A percentile compares a stretch with the other conserved stretches of the same genome.
phyloP scores from a whole-genome alignment of 2,888 invertebrate genomes.

The Itoplectis maculator region DNA sequence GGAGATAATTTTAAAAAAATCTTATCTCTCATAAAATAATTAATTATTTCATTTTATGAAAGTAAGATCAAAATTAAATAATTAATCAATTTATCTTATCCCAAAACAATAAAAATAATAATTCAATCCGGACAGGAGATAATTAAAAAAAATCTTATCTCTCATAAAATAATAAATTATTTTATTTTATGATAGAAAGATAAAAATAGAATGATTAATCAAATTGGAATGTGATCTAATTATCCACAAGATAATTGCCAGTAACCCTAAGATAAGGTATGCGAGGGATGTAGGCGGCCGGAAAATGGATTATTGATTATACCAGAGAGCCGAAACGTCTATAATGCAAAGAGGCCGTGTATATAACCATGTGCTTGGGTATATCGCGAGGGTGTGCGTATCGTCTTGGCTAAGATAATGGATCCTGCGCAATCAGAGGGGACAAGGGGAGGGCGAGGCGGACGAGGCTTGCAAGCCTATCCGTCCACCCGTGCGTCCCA shows the following conservation, averaged over 20 bases:
- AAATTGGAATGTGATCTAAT: no score
- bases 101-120: no score
- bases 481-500: neutral
- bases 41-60: neutral
- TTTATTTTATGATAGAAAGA: no score
- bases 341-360: conserved; percentile 3
- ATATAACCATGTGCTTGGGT: neutral
- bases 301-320: conserved; percentile 60
- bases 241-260: no score
- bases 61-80: neutral
- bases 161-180: no score
- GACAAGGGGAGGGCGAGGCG: neutral
- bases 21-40: neutral
- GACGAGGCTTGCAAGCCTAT: no score
- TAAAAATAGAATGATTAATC: no score
- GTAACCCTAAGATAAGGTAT: no score
- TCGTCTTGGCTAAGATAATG: conserved; percentile 30
- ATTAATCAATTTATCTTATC: no score
- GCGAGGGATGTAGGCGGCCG: neutral
- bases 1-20: no score
- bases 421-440: conserved; percentile 38
- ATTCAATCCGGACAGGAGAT: no score
- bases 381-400: neutral
- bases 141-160: no score
- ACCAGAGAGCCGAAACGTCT: conserved; percentile 19